Evolutionary conservation across 2,888 invertebrate genomes (phyloP).

Genomic region (Chorisops tibialis): DNA sequence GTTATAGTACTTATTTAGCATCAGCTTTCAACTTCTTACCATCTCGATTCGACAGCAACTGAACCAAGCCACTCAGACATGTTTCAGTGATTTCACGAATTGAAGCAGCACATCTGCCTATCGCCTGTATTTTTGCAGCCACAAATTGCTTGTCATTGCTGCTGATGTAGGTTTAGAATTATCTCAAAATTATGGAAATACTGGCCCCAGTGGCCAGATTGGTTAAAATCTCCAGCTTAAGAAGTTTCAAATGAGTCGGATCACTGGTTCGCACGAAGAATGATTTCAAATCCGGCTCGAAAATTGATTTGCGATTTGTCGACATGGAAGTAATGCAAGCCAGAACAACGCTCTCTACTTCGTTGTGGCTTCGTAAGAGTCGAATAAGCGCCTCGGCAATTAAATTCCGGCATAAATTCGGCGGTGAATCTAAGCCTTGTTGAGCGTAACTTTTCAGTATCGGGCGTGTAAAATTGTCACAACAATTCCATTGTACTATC

Average conservation of each 20-base stretch:
- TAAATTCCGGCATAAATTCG: constrained; percentile 70
- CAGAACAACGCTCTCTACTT: constrained; percentile 95
- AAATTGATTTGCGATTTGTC: constrained; percentile 80
- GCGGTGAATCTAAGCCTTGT: constrained; percentile 74
- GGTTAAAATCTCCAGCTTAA: constrained; percentile 95
- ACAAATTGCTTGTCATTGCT: constrained; percentile 90
- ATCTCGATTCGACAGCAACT: constrained; percentile 88
- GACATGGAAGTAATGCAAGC: constrained; percentile 95
- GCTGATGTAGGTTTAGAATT: constrained; percentile 95
- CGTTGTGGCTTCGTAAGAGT: constrained; percentile 84
- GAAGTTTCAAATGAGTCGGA: constrained; percentile 90
- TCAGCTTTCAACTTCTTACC: constrained; percentile 58
- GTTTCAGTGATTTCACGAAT: constrained; percentile 91
- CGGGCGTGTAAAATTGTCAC: no score
- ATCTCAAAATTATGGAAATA: constrained; percentile 85
- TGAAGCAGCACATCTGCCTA: constrained; percentile 81
- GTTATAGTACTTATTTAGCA: not conserved
- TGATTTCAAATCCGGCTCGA: constrained; percentile 95
- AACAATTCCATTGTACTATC: no score
- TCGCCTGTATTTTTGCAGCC: constrained; percentile 93
- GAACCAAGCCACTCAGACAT: constrained; percentile 87
- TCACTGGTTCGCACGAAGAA: constrained; percentile 97
- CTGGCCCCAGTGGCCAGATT: constrained; percentile 92
- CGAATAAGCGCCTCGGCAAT: constrained; percentile 92
- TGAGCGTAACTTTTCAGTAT: constrained; percentile 68